A percentile compares a stretch with the other conserved stretches of the same genome.
phyloP scores from a whole-genome alignment of 2,888 invertebrate genomes.

The Emmelina monodactyla region DNA sequence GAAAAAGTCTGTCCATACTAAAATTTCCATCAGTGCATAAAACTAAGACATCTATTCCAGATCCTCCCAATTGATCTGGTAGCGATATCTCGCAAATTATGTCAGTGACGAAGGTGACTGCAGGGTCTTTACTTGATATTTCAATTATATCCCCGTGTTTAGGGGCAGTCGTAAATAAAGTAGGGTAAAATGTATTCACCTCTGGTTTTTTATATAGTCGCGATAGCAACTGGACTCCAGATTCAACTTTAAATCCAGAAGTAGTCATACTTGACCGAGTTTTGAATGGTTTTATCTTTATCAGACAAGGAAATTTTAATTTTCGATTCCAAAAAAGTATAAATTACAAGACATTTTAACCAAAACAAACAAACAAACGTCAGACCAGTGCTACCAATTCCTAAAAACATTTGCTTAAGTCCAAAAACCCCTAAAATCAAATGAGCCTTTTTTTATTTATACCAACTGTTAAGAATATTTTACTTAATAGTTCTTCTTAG shows the following conservation, averaged over 20 bases:
- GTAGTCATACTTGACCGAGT: constrained; percentile 15
- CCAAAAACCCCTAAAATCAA: no score
- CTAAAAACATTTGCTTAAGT: no score
- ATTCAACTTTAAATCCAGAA: constrained; percentile 50
- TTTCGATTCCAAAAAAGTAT: no score
- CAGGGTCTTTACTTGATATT: constrained; percentile 28
- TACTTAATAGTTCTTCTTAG: no score
- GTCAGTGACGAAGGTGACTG: constrained; percentile 32
- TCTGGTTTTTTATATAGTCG: constrained; percentile 50
- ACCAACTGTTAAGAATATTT: no score
- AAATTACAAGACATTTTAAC: no score
- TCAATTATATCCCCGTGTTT: constrained; percentile 40
- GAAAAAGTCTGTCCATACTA: constrained; percentile 19
- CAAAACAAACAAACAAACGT: no score
- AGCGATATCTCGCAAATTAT: constrained; percentile 38
- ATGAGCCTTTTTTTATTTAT: no score
- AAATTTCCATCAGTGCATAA: constrained; percentile 52
- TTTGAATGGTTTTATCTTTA: no score
- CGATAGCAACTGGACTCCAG: constrained; percentile 65
- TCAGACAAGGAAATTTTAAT: no score
- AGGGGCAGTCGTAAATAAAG: constrained; percentile 43
- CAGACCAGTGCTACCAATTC: no score
- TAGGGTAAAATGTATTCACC: constrained; percentile 47
- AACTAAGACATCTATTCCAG: constrained; percentile 34
- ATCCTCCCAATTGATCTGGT: constrained; percentile 25